A percentile compares a stretch with the other conserved stretches of the same genome.
phyloP scores from a whole-genome alignment of 2,888 invertebrate genomes.

The Hybos culiciformis region DNA sequence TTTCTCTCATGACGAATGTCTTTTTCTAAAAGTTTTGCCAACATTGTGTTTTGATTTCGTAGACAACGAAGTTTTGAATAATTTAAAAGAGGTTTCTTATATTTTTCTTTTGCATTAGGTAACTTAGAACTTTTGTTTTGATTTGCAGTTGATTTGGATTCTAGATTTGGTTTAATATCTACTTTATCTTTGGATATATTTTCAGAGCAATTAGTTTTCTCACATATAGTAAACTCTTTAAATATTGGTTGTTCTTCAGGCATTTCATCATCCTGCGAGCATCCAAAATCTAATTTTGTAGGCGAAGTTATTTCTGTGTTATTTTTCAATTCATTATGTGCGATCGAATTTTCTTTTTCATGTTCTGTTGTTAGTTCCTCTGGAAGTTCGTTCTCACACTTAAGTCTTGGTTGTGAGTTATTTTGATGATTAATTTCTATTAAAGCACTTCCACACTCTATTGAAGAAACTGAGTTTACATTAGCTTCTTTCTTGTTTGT shows the following conservation, averaged over 20 bases:
- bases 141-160: slow-evolving; percentile 7
- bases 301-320: slow-evolving; percentile 16
- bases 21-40: slow-evolving; percentile 56
- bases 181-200: not conserved
- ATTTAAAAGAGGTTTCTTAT: slow-evolving; percentile 20
- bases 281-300: not conserved
- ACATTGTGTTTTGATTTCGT: slow-evolving; percentile 39
- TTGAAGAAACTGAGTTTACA: not conserved
- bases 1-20: slow-evolving; percentile 81
- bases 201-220: slow-evolving; percentile 14
- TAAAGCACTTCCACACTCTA: not conserved
- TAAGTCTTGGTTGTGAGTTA: too few species aligned
- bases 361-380: too few species aligned
- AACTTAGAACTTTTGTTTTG: too few species aligned
- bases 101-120: slow-evolving; percentile 5
- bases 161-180: slow-evolving; percentile 1
- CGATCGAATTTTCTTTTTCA: not conserved
- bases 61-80: slow-evolving; percentile 22
- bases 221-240: too few species aligned
- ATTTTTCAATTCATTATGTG: not conserved
- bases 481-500: slow-evolving; percentile 1
- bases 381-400: too few species aligned
- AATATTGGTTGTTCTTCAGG: slow-evolving; percentile 1
- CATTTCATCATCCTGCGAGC: not conserved
- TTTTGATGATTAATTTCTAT: too few species aligned